Evolutionary conservation across 2,888 invertebrate species (phyloP).

Genomic region (Micoletzkya japonica): DNA sequence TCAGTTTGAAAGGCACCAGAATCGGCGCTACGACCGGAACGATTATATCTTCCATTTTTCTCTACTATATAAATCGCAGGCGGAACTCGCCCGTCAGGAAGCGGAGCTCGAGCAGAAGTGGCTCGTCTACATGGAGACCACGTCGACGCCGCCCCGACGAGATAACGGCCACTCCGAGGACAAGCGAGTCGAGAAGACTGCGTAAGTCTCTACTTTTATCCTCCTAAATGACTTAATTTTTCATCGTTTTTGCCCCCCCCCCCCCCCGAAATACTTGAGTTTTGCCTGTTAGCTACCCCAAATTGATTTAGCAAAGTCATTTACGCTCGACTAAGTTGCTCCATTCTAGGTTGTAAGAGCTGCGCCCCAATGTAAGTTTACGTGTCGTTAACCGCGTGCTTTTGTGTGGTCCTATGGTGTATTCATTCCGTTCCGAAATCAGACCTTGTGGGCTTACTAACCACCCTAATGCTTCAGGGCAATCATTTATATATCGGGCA

Average conservation of each 20-base stretch:
- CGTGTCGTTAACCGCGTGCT: too few relatives aligned
- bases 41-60: neutral
- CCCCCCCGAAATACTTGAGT: too few relatives aligned
- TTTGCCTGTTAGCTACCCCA: too few relatives aligned
- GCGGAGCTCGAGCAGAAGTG: constrained; percentile 17
- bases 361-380: too few relatives aligned
- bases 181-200: constrained; percentile 21
- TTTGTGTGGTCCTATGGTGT: neutral
- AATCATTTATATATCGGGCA: neutral
- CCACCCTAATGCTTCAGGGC: neutral
- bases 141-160: constrained; percentile 1
- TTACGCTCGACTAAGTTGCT: too few relatives aligned
- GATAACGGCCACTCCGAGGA: neutral
- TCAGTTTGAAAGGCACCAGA: too few relatives aligned
- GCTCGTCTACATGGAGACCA: constrained; percentile 11
- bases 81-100: neutral
- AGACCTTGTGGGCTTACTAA: neutral
- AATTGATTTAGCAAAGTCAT: too few relatives aligned
- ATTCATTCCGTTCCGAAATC: neutral
- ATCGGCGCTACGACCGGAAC: too few relatives aligned
- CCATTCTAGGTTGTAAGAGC: too few relatives aligned
- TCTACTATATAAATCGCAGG: neutral
- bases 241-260: too few relatives aligned
- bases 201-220: neutral
- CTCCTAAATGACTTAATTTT: neutral